Evolutionary conservation across 2,113 vertebrate species (phyloP).

Genomic region (Ciconia boyciana): DNA sequence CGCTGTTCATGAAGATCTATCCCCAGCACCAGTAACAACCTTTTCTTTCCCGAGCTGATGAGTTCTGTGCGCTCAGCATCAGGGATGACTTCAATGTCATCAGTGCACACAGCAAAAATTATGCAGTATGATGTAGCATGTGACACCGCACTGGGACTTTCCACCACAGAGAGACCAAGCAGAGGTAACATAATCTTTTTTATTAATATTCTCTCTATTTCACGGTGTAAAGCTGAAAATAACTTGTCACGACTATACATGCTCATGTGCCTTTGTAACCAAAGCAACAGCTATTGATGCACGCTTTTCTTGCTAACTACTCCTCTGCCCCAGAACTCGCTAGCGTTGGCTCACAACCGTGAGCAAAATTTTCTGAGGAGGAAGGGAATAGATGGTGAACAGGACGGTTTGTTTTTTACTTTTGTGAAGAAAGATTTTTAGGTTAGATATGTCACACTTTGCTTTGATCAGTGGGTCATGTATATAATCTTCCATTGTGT

Average conservation of each 20-base stretch:
- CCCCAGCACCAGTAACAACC: not conserved
- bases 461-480: not conserved
- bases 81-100: conserved; percentile 14
- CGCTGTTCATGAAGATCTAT: not conserved
- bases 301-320: not conserved
- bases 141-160: conserved; percentile 31
- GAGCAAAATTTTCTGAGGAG: conserved; percentile 1
- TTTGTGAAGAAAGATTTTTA: not conserved
- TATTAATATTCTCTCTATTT: conserved; percentile 48
- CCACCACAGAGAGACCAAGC: not conserved
- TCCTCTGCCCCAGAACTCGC: conserved; percentile 24
- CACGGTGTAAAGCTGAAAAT: conserved; percentile 49
- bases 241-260: conserved; percentile 29
- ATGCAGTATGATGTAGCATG: not conserved
- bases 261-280: conserved; percentile 48
- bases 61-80: not conserved
- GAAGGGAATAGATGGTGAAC: not conserved
- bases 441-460: not conserved
- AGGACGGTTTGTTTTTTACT: not conserved
- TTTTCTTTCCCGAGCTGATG: not conserved
- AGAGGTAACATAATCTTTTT: conserved; percentile 18
- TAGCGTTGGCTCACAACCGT: not conserved
- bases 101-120: not conserved
- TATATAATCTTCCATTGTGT: not conserved
- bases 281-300: conserved; percentile 65